phyloP scores from a whole-genome alignment of 2,888 invertebrate genomes.

The Busseola fusca region DNA sequence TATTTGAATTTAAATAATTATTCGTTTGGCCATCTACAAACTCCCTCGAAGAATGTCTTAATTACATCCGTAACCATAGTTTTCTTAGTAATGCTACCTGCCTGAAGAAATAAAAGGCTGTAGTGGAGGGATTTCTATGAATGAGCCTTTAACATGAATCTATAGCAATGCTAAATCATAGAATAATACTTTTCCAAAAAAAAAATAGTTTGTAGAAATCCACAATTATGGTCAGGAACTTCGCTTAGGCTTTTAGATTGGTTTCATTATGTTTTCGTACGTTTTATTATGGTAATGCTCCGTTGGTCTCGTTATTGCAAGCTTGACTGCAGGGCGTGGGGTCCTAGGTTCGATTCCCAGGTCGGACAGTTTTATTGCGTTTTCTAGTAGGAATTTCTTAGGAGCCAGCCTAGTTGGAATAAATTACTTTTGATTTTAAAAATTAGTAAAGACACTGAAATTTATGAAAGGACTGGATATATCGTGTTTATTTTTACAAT shows the following conservation, averaged over 20 bases:
- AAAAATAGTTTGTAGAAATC: neutral
- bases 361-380: no score
- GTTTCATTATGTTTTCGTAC: neutral
- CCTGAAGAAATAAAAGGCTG: neutral
- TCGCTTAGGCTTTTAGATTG: neutral
- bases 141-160: slow-evolving; percentile 6
- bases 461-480: neutral
- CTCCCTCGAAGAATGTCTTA: neutral
- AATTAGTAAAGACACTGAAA: neutral
- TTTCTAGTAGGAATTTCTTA: no score
- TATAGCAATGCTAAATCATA: neutral
- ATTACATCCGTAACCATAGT: no score
- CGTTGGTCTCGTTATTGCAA: no score
- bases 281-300: no score
- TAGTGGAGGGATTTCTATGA: neutral
- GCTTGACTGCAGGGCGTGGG: no score
- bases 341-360: no score
- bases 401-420: neutral
- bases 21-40: no score
- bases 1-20: neutral
- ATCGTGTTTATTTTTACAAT: neutral
- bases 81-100: neutral
- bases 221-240: neutral
- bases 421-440: neutral
- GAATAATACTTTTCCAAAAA: slow-evolving; percentile 7